Evolutionary conservation across 2,113 vertebrate species (phyloP), one percentile per base, ranked within the genome.

Genomic region (Aegithalos caudatus): DNA sequence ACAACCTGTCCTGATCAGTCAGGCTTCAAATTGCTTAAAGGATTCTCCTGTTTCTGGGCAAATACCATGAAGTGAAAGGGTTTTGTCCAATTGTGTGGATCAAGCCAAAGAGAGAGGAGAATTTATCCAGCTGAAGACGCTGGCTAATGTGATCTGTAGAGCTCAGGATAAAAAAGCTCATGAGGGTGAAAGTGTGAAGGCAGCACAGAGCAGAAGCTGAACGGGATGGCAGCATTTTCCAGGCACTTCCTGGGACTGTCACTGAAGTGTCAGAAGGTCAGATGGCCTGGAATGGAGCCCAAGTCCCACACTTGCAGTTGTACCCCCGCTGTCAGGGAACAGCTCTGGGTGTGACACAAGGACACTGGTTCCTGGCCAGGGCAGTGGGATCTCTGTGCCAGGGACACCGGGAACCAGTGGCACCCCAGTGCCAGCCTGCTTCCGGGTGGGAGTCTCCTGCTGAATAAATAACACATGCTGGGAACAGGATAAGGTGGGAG

Each of bases 11-110:
- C 88, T 89, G 94, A 73, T 89, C 86, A 42, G 28, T 95, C 94
- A 93, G 82, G 86, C 95, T 53, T 92, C 86, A 96, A 96, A 96
- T 92, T 94, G 95, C 86, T 95, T 88, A 73, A 95, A 94, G 90
- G 90, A 93, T 87, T 95, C 95, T 92, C 25, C 69, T 92, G 54
- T 96, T 93, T 93, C 95, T 94, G 95, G 31, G 95, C 91, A 91
- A 85, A 58, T 58, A 81, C 69, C 83, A 6, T 89, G 94, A 96
- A 94, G 90, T 65, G 48, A 92, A 91, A 92, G 66, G 77, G 74
- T 60, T 96, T 91, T 87, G 90, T 89, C 83, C 88, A 80, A 66
- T 94, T 95, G 86, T 42, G 38, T 76, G 92, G 86, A 93, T 91
- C 88, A 82, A 76, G 61, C 77, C 40, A 78, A 71, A 94, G 86